These are phyloP conservation scores for Brachionus manjavacas DNA, from an alignment of 1,140 invertebrate genomes.

Conservation along the genomic window DNA sequence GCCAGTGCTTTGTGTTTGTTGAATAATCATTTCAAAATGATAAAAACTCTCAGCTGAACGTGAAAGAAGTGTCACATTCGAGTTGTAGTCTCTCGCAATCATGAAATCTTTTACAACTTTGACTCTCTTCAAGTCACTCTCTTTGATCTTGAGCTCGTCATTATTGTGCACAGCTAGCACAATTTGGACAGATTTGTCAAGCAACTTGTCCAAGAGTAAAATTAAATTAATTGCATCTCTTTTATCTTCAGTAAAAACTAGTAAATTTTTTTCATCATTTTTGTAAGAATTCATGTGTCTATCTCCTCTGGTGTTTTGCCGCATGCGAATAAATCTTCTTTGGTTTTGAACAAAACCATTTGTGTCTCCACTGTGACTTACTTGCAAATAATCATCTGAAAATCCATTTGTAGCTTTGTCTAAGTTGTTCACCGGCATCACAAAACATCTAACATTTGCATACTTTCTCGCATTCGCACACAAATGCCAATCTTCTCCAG, in stretches of 20 bases:
- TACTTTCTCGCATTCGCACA: background rate
- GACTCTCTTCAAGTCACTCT: background rate
- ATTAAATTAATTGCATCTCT: background rate
- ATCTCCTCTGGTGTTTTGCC: background rate
- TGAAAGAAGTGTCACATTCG: background rate
- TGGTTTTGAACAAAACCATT: background rate
- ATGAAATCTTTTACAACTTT: background rate
- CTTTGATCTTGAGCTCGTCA: background rate
- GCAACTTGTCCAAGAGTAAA: background rate
- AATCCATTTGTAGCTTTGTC: background rate
- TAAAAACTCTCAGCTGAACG: background rate
- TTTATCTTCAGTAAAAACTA: background rate
- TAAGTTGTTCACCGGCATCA: background rate
- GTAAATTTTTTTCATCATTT: background rate
- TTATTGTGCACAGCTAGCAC: background rate
- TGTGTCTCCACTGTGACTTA: background rate
- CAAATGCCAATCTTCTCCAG: background rate
- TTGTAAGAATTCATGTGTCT: background rate
- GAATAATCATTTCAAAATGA: background rate
- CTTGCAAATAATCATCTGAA: background rate
- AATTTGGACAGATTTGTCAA: background rate
- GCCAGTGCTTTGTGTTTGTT: background rate
- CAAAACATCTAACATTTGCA: constrained; percentile 5
- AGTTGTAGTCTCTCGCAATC: background rate
- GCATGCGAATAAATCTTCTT: background rate